A percentile compares a stretch with the other conserved stretches of the same genome.
Conservation (phyloP, 2,113 vertebrate genomes). For the Mormyrus lacerda region DNA sequence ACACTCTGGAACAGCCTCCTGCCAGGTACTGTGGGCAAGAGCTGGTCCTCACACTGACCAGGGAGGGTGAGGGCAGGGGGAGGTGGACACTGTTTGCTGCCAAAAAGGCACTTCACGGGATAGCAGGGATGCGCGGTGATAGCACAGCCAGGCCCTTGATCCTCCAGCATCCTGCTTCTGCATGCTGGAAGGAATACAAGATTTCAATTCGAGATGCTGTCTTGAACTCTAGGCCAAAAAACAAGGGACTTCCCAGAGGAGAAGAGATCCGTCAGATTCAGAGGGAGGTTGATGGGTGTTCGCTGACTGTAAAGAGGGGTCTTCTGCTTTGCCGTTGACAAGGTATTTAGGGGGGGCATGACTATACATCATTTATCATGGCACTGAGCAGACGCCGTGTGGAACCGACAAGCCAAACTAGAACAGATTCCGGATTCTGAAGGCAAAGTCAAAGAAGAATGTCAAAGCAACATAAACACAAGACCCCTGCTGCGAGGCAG, state of each 20-base stretch:
- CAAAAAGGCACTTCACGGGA: neutral
- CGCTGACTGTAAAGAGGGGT: neutral
- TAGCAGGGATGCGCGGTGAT: neutral
- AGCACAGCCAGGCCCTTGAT: neutral
- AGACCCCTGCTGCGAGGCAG: neutral
- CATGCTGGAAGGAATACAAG: neutral
- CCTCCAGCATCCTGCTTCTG: neutral
- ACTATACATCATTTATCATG: neutral
- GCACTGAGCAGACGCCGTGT: neutral
- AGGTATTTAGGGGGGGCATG: neutral
- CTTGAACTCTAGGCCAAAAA: neutral
- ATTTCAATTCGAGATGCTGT: neutral
- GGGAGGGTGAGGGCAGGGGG: constrained; percentile 28
- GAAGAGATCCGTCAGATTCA: neutral
- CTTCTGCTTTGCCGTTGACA: neutral
- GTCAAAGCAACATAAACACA: neutral
- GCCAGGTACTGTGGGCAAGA: constrained; percentile 26
- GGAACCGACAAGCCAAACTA: neutral
- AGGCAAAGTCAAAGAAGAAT: neutral
- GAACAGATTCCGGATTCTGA: neutral
- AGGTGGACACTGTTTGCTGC: neutral
- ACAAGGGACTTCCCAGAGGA: constrained; percentile 6
- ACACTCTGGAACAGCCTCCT: constrained; percentile 18
- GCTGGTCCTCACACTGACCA: constrained; percentile 28
- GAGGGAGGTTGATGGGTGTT: neutral